phyloP scores from a whole-genome alignment of 1,140 invertebrate species.

The Palaemon carinicauda region DNA sequence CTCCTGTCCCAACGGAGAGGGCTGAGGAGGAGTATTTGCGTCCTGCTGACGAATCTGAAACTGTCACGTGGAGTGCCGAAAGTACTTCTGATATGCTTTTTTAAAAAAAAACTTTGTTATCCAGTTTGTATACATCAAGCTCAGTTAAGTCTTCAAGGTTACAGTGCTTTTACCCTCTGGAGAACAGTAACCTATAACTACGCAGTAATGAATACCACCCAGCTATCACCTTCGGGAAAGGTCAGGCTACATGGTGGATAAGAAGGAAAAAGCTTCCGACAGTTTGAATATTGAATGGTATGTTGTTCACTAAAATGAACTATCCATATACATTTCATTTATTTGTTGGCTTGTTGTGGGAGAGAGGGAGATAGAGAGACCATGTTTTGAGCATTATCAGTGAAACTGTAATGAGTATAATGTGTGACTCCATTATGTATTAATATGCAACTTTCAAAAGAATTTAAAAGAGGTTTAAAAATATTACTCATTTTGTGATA shows the following conservation, averaged over 20 bases:
- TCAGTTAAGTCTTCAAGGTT: conserved; percentile 18
- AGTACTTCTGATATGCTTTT: conserved; percentile 74
- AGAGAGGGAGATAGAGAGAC: too few species aligned
- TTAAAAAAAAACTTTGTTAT: conserved; percentile 63
- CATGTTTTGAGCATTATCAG: too few species aligned
- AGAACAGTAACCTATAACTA: background rate
- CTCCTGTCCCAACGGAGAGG: conserved; percentile 32
- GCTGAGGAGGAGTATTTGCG: conserved; percentile 68
- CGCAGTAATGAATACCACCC: conserved; percentile 12
- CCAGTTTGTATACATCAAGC: background rate
- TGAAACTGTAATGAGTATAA: too few species aligned
- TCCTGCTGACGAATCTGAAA: conserved; percentile 69
- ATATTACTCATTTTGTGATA: too few species aligned
- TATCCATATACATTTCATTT: background rate
- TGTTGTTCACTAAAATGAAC: background rate
- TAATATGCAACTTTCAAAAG: too few species aligned
- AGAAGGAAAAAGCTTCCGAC: background rate
- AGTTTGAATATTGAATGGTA: background rate
- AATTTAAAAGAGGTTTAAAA: too few species aligned
- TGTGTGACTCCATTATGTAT: too few species aligned
- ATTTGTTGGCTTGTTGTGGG: background rate
- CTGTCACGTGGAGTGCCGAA: conserved; percentile 72
- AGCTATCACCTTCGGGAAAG: background rate
- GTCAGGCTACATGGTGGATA: background rate
- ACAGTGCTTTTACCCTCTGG: conserved; percentile 6